Base-by-base conservation (phyloP, 2,888 invertebrate genomes). In the Aphodius granarius region DNA sequence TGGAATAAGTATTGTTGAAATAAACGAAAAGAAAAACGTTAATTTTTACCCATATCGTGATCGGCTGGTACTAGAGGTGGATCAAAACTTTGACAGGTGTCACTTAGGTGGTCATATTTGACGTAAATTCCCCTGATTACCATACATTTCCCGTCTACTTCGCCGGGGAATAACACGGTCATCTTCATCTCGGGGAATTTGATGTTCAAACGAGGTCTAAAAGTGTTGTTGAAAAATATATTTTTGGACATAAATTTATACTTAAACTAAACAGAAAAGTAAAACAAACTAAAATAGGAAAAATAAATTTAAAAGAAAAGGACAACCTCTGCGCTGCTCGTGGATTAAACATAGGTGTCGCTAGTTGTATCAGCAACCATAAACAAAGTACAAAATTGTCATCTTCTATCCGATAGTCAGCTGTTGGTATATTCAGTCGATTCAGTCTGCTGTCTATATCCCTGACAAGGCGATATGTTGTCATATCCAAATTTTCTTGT, bases 51-150 rank as follows among this genome's bases (percentile, higher is more conserved):
- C 76, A 74, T 73, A 17, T 63, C 63, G 71, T 78, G 78, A 17
- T 77, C 68, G 23, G 66, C 66, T 5, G 81, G 79, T 4, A 77
- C 63, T 19, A 70, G 9, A 0, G 83, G 83, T 23, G 75, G 73
- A 1, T 75, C 16, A 73, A 78, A 85, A 13, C 78, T 87, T 16
- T 80, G 81, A 78, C 89, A 87, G 23, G 87, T 86, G 80, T 90
- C 89, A 78, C 89, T 90, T 65, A 89, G 86, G 80, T 90, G 90
- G 80, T 90, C 90, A 80, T 89, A 90, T 77, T 86, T 88, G 3
- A 89, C 79, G 86, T 90, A 90, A 78, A 90, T 84, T 0, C 86
- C 88, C 19, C 90, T 84, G 20, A 90, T 81, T 0, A 89, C 89
- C 20, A 87, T 85, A 65, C 85, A 86, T 71, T 86, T 86, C 5